Evolutionary conservation across 2,888 invertebrate genomes (phyloP).

Genomic region (Uloborus plumipes): DNA sequence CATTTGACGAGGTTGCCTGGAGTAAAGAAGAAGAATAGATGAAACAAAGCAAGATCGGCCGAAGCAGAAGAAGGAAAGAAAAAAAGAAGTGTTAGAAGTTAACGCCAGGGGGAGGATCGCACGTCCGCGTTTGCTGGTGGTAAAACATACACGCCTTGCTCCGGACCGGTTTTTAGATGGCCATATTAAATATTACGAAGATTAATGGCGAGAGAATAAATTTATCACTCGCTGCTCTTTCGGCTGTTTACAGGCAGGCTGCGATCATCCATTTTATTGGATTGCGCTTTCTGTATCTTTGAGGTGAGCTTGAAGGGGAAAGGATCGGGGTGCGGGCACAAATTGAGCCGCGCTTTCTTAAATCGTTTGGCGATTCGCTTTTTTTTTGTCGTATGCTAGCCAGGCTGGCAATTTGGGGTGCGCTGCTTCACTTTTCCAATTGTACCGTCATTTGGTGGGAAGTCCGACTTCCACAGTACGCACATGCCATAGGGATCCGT

Average conservation of each 20-base stretch:
- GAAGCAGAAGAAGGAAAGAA: neutral
- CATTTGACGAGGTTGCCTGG: no score
- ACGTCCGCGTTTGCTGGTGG: constrained; percentile 48
- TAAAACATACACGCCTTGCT: constrained; percentile 59
- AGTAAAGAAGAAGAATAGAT: constrained; percentile 9
- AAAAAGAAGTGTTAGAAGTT: constrained; percentile 46
- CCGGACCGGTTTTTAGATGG: constrained; percentile 43
- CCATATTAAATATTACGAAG: constrained; percentile 64
- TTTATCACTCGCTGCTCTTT: constrained; percentile 51
- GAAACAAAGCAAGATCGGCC: constrained; percentile 4
- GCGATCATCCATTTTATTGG: constrained; percentile 51
- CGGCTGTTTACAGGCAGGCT: constrained; percentile 44
- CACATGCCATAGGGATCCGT: no score
- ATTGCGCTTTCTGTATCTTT: constrained; percentile 39
- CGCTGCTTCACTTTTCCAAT: no score
- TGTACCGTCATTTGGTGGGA: no score
- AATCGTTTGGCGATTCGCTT: no score
- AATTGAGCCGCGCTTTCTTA: neutral
- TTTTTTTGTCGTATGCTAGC: no score
- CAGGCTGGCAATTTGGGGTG: no score
- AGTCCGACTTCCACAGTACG: no score
- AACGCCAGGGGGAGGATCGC: constrained; percentile 40
- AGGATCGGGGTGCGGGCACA: constrained; percentile 1
- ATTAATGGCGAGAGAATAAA: constrained; percentile 55
- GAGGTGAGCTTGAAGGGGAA: neutral